Conservation (phyloP, 2,113 vertebrate species). For the Forbesichthys papilliferus region DNA sequence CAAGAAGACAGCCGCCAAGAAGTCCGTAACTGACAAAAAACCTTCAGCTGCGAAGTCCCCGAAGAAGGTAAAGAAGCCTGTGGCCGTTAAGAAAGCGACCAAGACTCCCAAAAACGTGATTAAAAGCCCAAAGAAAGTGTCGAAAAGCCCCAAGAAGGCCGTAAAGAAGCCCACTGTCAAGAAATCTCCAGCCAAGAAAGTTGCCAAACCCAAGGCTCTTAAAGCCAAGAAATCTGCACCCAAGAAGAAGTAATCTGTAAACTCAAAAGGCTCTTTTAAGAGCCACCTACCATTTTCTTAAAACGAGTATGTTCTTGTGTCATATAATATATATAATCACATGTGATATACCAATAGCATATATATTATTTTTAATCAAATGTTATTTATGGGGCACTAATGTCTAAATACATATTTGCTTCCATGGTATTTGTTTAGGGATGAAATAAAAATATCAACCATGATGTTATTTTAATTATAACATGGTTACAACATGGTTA, state of each 20-base stretch:
- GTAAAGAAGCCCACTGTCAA: neutral
- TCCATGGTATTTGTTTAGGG: too few relatives aligned
- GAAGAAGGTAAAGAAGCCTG: neutral
- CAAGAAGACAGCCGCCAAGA: constrained; percentile 1
- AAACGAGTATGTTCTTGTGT: neutral
- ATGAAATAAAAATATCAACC: too few relatives aligned
- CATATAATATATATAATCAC: too few relatives aligned
- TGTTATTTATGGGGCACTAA: too few relatives aligned
- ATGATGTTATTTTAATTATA: too few relatives aligned
- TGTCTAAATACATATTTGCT: too few relatives aligned
- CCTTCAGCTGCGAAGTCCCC: neutral
- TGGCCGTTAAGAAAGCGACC: neutral
- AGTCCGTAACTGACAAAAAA: neutral
- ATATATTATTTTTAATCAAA: neutral
- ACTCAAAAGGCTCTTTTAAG: constrained; percentile 25
- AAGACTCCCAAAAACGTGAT: neutral
- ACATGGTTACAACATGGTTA: too few relatives aligned
- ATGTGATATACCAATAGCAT: too few relatives aligned
- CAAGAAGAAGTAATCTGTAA: constrained; percentile 9
- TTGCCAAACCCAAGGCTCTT: neutral
- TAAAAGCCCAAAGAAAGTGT: too few relatives aligned
- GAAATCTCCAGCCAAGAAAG: neutral
- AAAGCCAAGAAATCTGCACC: neutral
- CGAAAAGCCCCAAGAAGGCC: neutral
- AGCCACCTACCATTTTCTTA: constrained; percentile 5